These are phyloP conservation scores for Falco cherrug DNA, from an alignment of 2,797 vertebrate genomes.

Conservation along the genomic window DNA sequence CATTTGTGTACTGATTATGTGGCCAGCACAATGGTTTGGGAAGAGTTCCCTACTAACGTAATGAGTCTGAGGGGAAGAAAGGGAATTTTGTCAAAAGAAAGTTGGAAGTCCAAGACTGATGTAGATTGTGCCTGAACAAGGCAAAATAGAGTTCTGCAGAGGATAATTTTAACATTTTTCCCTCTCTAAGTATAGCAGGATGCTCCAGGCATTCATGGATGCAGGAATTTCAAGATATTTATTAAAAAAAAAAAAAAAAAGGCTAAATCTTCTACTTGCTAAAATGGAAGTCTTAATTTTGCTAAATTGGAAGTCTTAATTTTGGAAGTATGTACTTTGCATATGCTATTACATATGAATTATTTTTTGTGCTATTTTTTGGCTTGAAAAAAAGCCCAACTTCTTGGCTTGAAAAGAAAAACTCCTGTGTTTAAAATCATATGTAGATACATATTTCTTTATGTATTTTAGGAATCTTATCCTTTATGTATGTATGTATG, in stretches of 20 bases:
- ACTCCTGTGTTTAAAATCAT: background rate
- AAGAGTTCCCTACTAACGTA: background rate
- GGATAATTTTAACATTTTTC: background rate
- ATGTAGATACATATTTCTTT: background rate
- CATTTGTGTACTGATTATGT: background rate
- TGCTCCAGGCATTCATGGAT: background rate
- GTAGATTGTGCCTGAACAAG: background rate
- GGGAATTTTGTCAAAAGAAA: background rate
- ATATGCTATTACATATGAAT: background rate
- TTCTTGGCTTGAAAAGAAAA: background rate
- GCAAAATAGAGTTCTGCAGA: background rate
- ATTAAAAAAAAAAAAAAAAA: background rate
- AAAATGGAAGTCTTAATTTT: background rate
- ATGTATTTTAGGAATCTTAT: background rate
- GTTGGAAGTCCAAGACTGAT: background rate
- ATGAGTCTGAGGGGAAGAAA: background rate
- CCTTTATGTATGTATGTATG: rapidly evolving
- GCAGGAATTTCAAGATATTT: background rate
- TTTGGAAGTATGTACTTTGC: background rate
- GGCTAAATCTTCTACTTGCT: background rate
- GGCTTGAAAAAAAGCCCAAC: no score
- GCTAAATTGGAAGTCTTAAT: background rate
- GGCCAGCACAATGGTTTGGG: background rate
- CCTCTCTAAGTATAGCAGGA: background rate
- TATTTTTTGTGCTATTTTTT: background rate